These are phyloP conservation scores for Phylloscopus trochilus DNA, from an alignment of 2,113 vertebrate species.

Conservation along the genomic window DNA sequence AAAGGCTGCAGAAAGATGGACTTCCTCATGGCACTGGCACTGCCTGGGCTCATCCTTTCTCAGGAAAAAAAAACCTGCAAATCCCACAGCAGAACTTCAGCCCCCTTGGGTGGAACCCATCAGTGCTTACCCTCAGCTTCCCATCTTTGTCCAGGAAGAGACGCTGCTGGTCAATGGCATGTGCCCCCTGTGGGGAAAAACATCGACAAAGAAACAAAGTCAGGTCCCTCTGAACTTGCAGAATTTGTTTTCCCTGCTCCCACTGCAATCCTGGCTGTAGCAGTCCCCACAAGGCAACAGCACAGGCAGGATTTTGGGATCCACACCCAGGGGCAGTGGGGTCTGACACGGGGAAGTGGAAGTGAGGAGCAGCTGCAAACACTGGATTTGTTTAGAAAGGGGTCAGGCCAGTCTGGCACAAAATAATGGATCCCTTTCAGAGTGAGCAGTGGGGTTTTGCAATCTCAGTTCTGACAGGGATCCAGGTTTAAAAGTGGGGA, in stretches of 20 bases:
- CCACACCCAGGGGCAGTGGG: not conserved
- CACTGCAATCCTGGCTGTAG: not conserved
- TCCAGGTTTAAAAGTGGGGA: not conserved
- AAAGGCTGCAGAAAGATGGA: not conserved
- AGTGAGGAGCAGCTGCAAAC: not conserved
- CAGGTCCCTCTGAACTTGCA: not conserved
- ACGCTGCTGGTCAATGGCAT: not conserved
- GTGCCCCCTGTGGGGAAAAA: not conserved
- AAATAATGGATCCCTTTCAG: not conserved
- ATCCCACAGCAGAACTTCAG: not conserved
- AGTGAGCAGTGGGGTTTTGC: not conserved
- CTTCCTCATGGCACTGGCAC: not conserved
- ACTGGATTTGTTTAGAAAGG: not conserved
- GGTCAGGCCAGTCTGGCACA: not conserved
- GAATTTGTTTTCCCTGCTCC: not conserved
- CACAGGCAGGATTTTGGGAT: not conserved
- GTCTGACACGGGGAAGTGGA: rapidly evolving
- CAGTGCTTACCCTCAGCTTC: conserved; percentile 28
- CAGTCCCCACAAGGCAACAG: not conserved
- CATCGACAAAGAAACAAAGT: not conserved
- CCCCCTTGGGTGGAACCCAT: not conserved
- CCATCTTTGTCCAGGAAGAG: conserved; percentile 1
- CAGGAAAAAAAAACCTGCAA: not conserved
- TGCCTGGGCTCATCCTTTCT: not conserved
- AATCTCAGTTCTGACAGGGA: not conserved